Evolutionary conservation across 64 coral and sea anemone species (phyloP).

Genomic region (Platygyra sinensis): DNA sequence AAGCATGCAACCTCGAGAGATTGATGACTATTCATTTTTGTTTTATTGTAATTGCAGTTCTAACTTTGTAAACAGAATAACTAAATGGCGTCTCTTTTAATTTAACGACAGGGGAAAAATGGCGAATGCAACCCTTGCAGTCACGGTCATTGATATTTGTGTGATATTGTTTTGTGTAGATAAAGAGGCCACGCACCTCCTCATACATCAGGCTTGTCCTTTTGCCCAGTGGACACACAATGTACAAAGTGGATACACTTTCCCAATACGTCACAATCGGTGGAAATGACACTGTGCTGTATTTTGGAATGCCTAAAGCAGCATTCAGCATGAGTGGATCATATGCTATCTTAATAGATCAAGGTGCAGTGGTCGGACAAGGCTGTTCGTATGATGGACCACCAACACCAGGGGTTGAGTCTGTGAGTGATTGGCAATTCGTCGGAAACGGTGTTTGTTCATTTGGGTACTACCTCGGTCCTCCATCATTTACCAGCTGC

Average conservation of each 20-base stretch:
- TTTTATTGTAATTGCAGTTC: too few relatives aligned
- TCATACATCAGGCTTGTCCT: conserved; percentile 17
- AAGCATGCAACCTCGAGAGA: too few relatives aligned
- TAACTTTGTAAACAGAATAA: too few relatives aligned
- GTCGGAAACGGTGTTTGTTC: neutral
- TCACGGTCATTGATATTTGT: neutral
- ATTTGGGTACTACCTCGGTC: neutral
- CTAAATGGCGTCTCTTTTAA: too few relatives aligned
- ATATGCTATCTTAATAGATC: conserved; percentile 26
- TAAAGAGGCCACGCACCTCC: neutral
- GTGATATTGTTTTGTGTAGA: neutral
- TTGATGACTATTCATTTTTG: too few relatives aligned
- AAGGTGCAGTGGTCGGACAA: conserved; percentile 15
- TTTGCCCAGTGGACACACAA: neutral
- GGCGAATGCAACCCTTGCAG: too few relatives aligned
- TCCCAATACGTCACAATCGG: neutral
- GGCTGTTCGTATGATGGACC: conserved; percentile 24
- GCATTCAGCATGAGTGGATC: conserved; percentile 18
- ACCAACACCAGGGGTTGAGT: neutral
- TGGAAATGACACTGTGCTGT: neutral
- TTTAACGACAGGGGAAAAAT: too few relatives aligned
- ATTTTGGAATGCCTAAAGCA: neutral
- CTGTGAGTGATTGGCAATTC: neutral
- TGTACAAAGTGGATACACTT: conserved; percentile 10
- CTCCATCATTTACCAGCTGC: neutral